Evolutionary conservation across 2,113 vertebrate genomes (phyloP), one percentile per base, ranked within the genome.

Genomic region (Fregata magnificens): DNA sequence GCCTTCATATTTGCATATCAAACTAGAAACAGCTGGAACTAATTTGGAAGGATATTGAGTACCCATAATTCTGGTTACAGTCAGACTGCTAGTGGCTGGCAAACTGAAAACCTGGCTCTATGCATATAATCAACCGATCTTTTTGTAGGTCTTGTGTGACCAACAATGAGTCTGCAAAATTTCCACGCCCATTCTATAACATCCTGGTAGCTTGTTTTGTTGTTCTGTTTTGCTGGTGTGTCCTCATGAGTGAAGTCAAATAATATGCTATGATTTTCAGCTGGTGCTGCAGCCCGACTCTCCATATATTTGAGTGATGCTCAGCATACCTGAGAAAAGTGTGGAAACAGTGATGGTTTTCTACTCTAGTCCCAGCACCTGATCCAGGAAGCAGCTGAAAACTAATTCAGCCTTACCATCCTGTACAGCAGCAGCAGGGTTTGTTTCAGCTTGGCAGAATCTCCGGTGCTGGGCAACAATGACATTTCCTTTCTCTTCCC

Each of bases 1-100:
- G 29, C 6, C 40, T 88, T 88, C 58, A 18, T 82, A 95, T 88
- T 93, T 94, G 36, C 78, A 87, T 85, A 91, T 82, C 56, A 93
- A 89, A 82, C 12, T 72, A 81, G 65, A 94, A 93, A 85, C 32
- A 91, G 44, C 52, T 93, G 70, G 55, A 96, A 78, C 22, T 84
- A 84, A 71, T 95, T 94, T 95, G 31, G 24, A 82, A 81, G 18
- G n/a, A 76, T 92, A 49, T 52, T 78, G 59, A 95, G 29, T 24
- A 86, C 34, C 16, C 56, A 56, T 70, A 28, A 86, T 93, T 89
- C 18, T 12, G 17, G 18, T 24, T 93, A 53, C 61, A 93, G 61
- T 65, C 47, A 79, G 52, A 63, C 16, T 59, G 29, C 47, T 76
- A 67, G 49, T 72, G 52, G 14, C n/a, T 92, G 82, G 52, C 66